These are phyloP conservation scores for Heliornis fulica DNA, from an alignment of 2,113 vertebrate genomes.

Conservation along the genomic window DNA sequence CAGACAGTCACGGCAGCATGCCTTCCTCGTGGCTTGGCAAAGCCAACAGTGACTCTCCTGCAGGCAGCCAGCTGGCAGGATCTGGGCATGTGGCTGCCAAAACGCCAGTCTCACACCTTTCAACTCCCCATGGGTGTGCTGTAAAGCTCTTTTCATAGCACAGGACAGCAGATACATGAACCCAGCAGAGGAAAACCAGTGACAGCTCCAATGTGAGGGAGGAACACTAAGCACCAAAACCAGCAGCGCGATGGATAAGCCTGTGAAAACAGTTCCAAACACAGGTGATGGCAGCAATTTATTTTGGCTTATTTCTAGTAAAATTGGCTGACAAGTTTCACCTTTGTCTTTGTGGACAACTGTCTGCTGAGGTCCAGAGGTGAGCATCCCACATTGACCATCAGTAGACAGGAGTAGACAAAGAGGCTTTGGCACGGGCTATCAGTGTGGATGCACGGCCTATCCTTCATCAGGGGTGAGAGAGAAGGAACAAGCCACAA, in stretches of 20 bases:
- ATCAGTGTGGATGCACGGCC: fast-evolving
- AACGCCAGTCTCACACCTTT: fast-evolving
- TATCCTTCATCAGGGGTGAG: background rate
- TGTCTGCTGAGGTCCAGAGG: background rate
- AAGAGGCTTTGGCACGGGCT: background rate
- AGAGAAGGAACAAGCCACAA: background rate
- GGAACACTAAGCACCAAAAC: background rate
- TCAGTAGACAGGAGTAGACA: background rate
- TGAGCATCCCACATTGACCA: background rate
- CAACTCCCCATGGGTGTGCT: background rate
- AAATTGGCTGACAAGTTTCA: background rate
- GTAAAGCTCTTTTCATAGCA: background rate
- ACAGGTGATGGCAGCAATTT: background rate
- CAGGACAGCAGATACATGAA: fast-evolving
- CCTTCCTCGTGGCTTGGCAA: background rate
- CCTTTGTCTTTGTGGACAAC: fast-evolving
- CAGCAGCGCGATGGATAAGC: background rate
- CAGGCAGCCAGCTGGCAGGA: background rate
- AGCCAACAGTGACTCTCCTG: fast-evolving
- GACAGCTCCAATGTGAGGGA: background rate
- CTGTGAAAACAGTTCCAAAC: background rate
- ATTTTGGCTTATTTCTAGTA: background rate
- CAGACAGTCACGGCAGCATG: fast-evolving
- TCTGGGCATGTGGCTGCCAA: background rate
- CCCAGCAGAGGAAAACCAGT: fast-evolving